These are phyloP conservation scores for Drosophila flavopinicola DNA, from an alignment of 2,888 invertebrate genomes.

Conservation along the genomic window DNA sequence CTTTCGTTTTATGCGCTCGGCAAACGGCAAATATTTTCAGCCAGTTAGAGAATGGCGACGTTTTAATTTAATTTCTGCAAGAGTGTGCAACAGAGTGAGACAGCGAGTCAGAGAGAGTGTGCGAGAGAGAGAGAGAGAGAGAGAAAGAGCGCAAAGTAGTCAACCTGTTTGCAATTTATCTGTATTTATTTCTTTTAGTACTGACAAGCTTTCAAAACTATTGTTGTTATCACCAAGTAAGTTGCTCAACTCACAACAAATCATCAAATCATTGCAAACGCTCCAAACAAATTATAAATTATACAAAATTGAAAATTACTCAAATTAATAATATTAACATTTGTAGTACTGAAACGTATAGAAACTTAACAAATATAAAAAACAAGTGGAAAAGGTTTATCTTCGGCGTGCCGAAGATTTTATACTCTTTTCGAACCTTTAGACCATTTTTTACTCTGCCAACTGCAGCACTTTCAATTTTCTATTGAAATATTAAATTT, in stretches of 20 bases:
- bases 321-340: no score
- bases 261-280: not conserved
- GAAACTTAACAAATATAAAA: no score
- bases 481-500: no score
- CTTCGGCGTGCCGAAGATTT: no score
- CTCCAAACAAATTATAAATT: no score
- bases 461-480: no score
- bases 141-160: not conserved
- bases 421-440: no score
- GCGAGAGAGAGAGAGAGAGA: not conserved
- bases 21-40: conserved; percentile 39
- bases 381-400: no score
- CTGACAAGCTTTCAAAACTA: not conserved
- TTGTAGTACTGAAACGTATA: no score
- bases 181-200: not conserved
- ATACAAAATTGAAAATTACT: no score
- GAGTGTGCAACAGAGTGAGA: conserved; percentile 7
- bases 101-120: not conserved
- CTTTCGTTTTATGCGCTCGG: conserved; percentile 37
- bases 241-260: not conserved
- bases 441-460: no score
- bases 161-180: conserved; percentile 1
- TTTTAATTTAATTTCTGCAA: conserved; percentile 38
- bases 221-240: not conserved
- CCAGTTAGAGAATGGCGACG: conserved; percentile 32